phyloP scores from a whole-genome alignment of 2,797 vertebrate species.

The Pipistrellus kuhlii region DNA sequence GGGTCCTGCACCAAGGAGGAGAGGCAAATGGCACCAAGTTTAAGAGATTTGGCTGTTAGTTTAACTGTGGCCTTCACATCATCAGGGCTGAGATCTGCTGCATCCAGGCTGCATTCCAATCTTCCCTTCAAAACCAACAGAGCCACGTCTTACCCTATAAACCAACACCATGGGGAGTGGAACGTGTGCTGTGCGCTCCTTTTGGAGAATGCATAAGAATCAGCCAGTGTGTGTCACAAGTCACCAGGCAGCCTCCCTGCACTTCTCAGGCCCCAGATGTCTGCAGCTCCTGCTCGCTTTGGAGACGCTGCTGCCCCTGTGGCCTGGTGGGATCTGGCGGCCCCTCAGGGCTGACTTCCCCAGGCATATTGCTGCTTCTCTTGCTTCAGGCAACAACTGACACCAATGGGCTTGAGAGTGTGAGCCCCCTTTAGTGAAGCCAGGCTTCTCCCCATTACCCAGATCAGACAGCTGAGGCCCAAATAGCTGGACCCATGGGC shows the following conservation, averaged over 20 bases:
- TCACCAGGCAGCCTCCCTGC: not conserved
- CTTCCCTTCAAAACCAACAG: conserved; percentile 14
- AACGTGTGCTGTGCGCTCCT: rapidly evolving
- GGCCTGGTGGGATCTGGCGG: not conserved
- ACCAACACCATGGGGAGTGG: too few species aligned
- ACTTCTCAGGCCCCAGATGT: not conserved
- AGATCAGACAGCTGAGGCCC: not conserved
- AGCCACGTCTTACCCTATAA: not conserved
- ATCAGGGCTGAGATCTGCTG: not conserved
- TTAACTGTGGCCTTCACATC: not conserved
- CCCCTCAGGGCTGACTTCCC: not conserved
- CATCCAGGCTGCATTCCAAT: not conserved
- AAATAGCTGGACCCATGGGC: too few species aligned
- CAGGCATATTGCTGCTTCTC: not conserved
- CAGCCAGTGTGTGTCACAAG: not conserved
- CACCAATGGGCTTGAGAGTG: too few species aligned
- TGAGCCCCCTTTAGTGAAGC: not conserved
- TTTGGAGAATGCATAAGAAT: not conserved
- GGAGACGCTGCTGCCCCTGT: not conserved
- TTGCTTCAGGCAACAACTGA: not conserved
- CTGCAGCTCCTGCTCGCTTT: rapidly evolving
- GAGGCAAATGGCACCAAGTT: conserved; percentile 50
- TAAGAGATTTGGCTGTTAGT: not conserved
- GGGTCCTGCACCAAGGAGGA: not conserved
- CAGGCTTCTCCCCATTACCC: not conserved